These are phyloP conservation scores for Mesocricetus auratus DNA, from an alignment of 2,113 vertebrate genomes.

Conservation along the genomic window DNA sequence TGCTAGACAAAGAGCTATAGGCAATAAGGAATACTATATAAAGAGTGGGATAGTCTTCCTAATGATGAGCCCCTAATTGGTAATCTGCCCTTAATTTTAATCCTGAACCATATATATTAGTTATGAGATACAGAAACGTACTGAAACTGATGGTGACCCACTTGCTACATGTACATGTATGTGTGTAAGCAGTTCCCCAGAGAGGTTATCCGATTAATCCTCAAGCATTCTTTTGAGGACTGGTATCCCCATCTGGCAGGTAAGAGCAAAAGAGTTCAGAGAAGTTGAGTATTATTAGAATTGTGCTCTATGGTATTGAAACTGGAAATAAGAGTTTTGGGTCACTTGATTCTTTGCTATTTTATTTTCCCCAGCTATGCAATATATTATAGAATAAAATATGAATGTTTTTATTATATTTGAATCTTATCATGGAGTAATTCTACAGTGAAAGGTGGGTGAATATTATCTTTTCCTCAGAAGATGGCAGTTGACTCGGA, in stretches of 20 bases:
- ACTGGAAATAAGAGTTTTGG: not conserved
- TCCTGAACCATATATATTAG: not conserved
- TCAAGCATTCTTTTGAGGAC: slow-evolving; percentile 65
- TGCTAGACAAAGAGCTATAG: not conserved
- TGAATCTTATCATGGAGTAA: not conserved
- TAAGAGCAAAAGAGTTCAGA: slow-evolving; percentile 58
- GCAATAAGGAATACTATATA: not conserved
- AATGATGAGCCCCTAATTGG: not conserved
- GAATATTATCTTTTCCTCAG: not conserved
- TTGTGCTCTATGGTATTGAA: not conserved
- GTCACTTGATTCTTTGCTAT: not conserved
- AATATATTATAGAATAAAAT: not conserved
- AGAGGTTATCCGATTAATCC: slow-evolving; percentile 61
- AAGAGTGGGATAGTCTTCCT: not conserved
- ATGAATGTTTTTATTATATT: not conserved
- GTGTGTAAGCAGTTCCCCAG: not conserved
- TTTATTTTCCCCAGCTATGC: slow-evolving; percentile 26
- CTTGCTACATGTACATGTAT: not conserved
- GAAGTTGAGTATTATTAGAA: slow-evolving; percentile 31
- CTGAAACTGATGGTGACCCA: not conserved
- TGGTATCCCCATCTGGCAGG: slow-evolving; percentile 35
- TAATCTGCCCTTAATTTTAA: not conserved
- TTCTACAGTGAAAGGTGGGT: not conserved
- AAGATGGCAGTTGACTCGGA: not conserved
- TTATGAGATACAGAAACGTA: not conserved